phyloP scores from a whole-genome alignment of 2,797 vertebrate species.

The Pipistrellus nathusii region DNA sequence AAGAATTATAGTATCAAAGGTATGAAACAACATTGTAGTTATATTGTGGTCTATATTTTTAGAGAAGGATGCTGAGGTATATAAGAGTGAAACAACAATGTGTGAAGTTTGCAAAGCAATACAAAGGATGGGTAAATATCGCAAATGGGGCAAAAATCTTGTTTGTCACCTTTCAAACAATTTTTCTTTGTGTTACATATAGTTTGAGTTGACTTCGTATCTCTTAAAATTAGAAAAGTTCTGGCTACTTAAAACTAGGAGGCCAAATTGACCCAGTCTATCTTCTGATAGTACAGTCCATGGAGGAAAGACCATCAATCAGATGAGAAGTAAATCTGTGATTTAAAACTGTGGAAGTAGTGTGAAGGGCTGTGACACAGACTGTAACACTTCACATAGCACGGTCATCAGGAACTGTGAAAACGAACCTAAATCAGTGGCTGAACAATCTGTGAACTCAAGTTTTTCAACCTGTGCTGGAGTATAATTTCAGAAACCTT shows the following conservation, averaged over 20 bases:
- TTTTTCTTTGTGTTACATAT: background rate
- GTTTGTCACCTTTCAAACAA: background rate
- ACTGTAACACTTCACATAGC: background rate
- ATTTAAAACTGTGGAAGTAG: background rate
- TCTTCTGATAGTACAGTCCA: background rate
- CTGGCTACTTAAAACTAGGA: background rate
- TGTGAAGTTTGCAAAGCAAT: conserved; percentile 5
- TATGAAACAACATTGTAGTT: background rate
- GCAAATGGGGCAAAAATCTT: background rate
- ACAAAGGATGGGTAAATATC: background rate
- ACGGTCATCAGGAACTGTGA: background rate
- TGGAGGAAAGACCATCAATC: background rate
- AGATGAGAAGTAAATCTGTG: background rate
- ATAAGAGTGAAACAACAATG: background rate
- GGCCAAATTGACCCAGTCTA: background rate
- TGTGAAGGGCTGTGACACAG: background rate
- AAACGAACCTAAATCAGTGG: background rate
- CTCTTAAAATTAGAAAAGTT: background rate
- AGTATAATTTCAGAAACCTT: conserved; percentile 29
- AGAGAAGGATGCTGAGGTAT: background rate
- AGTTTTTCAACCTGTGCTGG: background rate
- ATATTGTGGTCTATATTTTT: background rate
- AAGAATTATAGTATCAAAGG: background rate
- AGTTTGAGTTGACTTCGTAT: background rate
- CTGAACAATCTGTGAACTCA: background rate